Base-by-base conservation (phyloP, 2,797 vertebrate species). In the Psittacula echo region DNA sequence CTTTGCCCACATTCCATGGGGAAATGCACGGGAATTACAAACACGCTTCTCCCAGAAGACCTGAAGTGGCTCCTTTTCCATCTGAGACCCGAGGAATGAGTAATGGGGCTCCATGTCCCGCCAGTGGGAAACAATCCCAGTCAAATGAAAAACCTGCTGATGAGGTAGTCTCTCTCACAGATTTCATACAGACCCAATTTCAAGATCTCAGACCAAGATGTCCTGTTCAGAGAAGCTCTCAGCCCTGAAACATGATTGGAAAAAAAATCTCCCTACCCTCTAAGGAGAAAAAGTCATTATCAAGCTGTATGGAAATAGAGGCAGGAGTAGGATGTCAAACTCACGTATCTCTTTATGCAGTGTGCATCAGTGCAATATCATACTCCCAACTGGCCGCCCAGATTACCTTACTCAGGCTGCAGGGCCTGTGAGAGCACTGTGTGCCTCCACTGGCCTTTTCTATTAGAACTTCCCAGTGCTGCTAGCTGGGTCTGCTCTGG, bases 221-320 rank as follows among this genome's bases (percentile, higher is more conserved):
- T 90, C 71, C 67, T 56, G 42, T 22, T 88, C 64, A 67, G 82
- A 92, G 72, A 67, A 86, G 62, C 84, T 91, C 51, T 83, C 83
- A 94, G 83, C 44, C 56, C 86, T 75, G 89, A 92, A 96, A 93
- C n/a, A 89, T 76, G 72, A 94, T 13, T 95, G 79, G 48, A 84
- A 96, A 95, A 94, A 58, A 91, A 79, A 90, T 78, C 92, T 67
- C 48, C 65, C 91, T 93, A 58, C 85, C 60, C 89, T 93, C 85
- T 39, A 48, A 50, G 48, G 64, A 53, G 34, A 66, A 82, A 89
- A 93, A 68, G 86, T 75, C 77, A 85, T 95, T 93, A 93, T 51
- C 74, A 91, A 87, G 84, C 77, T 8, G 2, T 39, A 64, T 79
- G 83, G 66, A 81, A 93, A 89, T 23, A 51, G 70, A 94, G 87